Conservation (phyloP, 2,888 invertebrate species). For the Lycia hirtaria region DNA sequence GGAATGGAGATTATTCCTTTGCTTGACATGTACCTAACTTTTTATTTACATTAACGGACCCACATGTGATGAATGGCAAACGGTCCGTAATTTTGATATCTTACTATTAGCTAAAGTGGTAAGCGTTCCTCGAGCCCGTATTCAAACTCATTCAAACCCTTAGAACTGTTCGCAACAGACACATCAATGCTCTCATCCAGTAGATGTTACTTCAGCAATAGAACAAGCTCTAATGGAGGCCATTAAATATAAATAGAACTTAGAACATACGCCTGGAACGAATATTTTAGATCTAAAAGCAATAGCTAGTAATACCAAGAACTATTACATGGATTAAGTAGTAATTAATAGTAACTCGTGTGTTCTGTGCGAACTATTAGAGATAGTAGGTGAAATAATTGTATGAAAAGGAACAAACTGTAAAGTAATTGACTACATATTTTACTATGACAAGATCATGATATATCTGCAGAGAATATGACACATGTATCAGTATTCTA, state of each 20-base stretch:
- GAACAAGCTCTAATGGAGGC: slow-evolving; percentile 13
- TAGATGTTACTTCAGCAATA: slow-evolving; percentile 1
- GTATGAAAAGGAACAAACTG: background rate
- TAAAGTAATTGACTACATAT: no score
- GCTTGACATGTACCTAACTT: no score
- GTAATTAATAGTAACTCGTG: background rate
- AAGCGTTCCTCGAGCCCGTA: background rate
- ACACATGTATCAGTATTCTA: no score
- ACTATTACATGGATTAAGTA: slow-evolving; percentile 6
- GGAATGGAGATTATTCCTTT: no score
- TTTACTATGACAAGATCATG: no score
- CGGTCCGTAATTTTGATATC: background rate
- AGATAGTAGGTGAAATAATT: background rate
- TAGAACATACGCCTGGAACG: slow-evolving; percentile 6
- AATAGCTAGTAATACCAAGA: slow-evolving; percentile 4
- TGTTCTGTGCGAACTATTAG: background rate
- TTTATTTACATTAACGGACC: background rate
- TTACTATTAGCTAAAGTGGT: slow-evolving; percentile 4
- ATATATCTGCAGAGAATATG: no score
- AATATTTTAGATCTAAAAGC: slow-evolving; percentile 14
- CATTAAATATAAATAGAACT: slow-evolving; percentile 25
- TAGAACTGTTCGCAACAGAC: slow-evolving; percentile 7
- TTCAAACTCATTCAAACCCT: slow-evolving; percentile 14
- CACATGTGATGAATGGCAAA: background rate
- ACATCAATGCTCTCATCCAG: slow-evolving; percentile 16